These are phyloP conservation scores for Hormiphora californensis DNA, from an alignment of 37 sponge, comb jelly and placozoan species.

Conservation along the genomic window DNA sequence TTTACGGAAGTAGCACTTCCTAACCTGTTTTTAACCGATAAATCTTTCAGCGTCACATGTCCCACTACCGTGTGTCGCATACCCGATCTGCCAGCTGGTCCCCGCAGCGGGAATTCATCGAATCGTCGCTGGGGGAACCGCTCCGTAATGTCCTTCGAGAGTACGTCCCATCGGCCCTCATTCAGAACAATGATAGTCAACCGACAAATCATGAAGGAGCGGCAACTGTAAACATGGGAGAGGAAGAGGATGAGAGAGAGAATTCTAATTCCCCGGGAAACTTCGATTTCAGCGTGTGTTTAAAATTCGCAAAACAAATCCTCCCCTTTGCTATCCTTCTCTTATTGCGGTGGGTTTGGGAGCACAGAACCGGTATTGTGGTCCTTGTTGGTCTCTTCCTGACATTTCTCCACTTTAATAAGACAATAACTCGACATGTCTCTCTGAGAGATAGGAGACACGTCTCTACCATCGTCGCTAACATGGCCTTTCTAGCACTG, in stretches of 20 bases:
- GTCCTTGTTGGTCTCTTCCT: constrained; percentile 15
- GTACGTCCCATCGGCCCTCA: constrained; percentile 23
- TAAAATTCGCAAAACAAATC: neutral
- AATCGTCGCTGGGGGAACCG: neutral
- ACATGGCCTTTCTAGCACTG: constrained; percentile 66
- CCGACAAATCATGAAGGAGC: neutral
- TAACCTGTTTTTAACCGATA: too few species aligned
- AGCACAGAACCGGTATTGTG: constrained; percentile 34
- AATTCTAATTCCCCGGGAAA: neutral
- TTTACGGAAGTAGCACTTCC: too few species aligned
- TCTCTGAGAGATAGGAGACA: constrained; percentile 58
- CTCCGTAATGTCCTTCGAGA: constrained; percentile 44
- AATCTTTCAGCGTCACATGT: too few species aligned
- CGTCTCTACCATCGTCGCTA: constrained; percentile 50
- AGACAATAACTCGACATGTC: neutral
- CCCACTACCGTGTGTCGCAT: constrained; percentile 20
- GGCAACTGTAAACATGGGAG: constrained; percentile 23
- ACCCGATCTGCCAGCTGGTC: constrained; percentile 42
- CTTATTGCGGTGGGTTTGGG: constrained; percentile 42
- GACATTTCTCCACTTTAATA: constrained; percentile 23
- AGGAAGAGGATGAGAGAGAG: constrained; percentile 1
- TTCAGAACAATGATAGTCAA: neutral
- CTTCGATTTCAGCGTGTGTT: constrained; percentile 20
- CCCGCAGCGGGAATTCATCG: constrained; percentile 22
- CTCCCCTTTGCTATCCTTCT: constrained; percentile 32